phyloP scores from a whole-genome alignment of 2,113 vertebrate genomes.

The Apaloderma vittatum region DNA sequence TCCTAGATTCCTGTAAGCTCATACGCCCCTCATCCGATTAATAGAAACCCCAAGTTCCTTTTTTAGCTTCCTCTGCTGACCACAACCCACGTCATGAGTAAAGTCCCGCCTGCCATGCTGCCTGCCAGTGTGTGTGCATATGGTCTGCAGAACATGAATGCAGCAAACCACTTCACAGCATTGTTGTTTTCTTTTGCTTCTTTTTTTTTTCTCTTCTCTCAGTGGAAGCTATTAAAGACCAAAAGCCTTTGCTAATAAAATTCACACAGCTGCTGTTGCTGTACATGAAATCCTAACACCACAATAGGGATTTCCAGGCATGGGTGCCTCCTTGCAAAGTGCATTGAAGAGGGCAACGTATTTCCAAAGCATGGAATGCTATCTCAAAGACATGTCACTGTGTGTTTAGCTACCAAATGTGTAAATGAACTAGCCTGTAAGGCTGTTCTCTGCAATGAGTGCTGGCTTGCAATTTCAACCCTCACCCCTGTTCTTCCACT shows the following conservation, averaged over 20 bases:
- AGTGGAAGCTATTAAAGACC: conserved; percentile 44
- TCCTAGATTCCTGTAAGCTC: conserved; percentile 66
- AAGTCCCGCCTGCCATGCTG: conserved; percentile 42
- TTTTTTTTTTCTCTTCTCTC: not conserved
- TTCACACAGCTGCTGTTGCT: conserved; percentile 52
- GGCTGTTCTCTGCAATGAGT: not conserved
- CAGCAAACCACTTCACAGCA: conserved; percentile 68
- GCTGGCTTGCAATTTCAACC: not conserved
- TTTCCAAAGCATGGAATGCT: not conserved
- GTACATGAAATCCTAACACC: conserved; percentile 11
- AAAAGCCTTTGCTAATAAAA: conserved; percentile 55
- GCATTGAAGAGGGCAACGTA: not conserved
- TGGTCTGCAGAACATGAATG: conserved; percentile 51
- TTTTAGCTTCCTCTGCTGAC: conserved; percentile 68
- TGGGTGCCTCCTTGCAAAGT: not conserved
- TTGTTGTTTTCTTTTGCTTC: conserved; percentile 49
- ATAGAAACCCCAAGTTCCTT: conserved; percentile 65
- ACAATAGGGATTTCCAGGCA: not conserved
- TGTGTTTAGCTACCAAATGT: not conserved
- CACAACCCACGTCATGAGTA: conserved; percentile 57
- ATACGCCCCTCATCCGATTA: not conserved
- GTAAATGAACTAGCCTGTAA: not conserved
- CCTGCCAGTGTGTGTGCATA: conserved; percentile 31
- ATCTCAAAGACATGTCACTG: not conserved
- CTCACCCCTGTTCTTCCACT: not conserved